phyloP scores from a whole-genome alignment of 1,140 invertebrate species.

The Leptestheria dahalacensis region DNA sequence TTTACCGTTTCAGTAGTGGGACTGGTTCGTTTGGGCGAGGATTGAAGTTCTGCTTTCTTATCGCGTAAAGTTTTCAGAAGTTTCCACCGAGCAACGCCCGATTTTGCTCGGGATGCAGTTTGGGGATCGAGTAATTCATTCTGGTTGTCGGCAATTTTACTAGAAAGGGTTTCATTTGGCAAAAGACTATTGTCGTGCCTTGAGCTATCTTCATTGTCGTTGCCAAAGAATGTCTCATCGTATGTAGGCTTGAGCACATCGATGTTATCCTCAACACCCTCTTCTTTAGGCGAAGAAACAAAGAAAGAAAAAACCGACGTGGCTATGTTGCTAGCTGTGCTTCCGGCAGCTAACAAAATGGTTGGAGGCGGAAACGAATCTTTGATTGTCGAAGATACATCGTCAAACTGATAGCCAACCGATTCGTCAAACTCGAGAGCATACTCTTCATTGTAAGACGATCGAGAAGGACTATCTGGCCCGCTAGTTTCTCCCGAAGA shows the following conservation, averaged over 20 bases:
- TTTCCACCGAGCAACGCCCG: slow-evolving; percentile 43
- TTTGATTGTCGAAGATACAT: neutral
- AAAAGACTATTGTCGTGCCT: neutral
- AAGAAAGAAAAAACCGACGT: slow-evolving; percentile 14
- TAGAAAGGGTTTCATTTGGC: neutral
- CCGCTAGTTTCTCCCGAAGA: slow-evolving; percentile 73
- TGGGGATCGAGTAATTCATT: neutral
- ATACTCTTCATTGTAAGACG: slow-evolving; percentile 47
- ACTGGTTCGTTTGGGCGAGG: slow-evolving; percentile 18
- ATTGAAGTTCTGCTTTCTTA: slow-evolving; percentile 66
- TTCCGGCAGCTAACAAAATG: slow-evolving; percentile 6
- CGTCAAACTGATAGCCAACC: slow-evolving; percentile 18
- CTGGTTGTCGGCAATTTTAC: neutral
- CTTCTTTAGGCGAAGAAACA: slow-evolving; percentile 10
- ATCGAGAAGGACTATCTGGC: slow-evolving; percentile 60
- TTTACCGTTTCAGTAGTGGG: slow-evolving; percentile 6
- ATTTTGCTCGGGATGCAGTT: slow-evolving; percentile 31
- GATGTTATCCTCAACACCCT: slow-evolving; percentile 1
- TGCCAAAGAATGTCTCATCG: neutral
- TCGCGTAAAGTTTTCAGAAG: slow-evolving; percentile 74
- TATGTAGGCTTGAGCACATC: neutral
- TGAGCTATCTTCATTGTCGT: neutral
- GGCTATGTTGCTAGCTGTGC: slow-evolving; percentile 14
- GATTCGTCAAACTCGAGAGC: slow-evolving; percentile 31
- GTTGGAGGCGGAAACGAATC: neutral